Conservation (phyloP, 2,113 vertebrate genomes). For the Tamias sibiricus region DNA sequence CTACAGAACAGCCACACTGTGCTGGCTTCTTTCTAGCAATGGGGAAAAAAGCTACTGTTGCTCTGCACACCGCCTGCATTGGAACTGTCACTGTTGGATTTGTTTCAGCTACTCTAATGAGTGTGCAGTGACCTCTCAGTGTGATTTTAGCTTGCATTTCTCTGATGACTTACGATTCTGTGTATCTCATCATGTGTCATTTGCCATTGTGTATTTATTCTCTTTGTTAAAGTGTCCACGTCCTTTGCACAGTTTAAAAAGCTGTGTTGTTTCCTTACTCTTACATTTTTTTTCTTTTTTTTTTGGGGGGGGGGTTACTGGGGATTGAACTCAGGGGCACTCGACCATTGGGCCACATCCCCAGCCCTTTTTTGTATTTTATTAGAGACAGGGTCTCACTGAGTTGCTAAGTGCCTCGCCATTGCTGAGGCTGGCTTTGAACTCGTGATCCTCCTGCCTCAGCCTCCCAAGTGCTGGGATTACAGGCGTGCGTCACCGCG, state of each 20-base stretch:
- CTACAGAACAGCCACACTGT: not conserved
- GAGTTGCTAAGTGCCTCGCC: too few species aligned
- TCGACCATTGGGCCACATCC: too few species aligned
- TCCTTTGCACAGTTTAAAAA: not conserved
- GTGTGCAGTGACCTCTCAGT: accelerated
- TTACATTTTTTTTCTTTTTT: too few species aligned
- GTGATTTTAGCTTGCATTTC: not conserved
- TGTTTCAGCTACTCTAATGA: not conserved
- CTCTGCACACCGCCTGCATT: not conserved
- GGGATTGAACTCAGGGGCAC: too few species aligned
- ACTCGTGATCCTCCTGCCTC: too few species aligned
- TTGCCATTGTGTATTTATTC: too few species aligned
- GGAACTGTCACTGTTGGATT: not conserved
- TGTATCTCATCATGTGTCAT: not conserved
- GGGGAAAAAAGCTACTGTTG: not conserved
- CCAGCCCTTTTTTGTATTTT: too few species aligned
- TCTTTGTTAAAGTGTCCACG: not conserved
- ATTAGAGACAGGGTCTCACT: too few species aligned
- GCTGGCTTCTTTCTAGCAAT: not conserved
- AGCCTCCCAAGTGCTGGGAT: too few species aligned
- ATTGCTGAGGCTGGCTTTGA: too few species aligned
- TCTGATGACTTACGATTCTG: not conserved
- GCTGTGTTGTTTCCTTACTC: not conserved
- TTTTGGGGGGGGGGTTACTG: too few species aligned
- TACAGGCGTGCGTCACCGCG: too few species aligned